Conservation (phyloP, 2,113 vertebrate species). For the Percopsis transmontana region DNA sequence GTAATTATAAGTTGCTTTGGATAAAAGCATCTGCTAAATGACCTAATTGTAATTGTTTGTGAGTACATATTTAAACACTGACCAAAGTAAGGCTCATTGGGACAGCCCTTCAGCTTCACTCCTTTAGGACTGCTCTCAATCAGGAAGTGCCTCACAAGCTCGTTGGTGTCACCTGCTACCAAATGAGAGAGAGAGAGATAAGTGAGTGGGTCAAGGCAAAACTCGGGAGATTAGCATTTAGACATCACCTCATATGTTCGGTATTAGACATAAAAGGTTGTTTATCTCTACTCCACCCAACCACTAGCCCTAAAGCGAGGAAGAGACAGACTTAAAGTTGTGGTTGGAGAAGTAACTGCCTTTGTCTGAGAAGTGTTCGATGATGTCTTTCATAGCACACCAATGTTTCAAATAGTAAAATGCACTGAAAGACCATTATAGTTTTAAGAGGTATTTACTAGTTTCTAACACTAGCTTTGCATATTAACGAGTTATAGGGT, state of each 20-base stretch:
- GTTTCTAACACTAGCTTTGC: too few species aligned
- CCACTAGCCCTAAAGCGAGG: constrained; percentile 8
- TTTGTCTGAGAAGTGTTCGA: neutral
- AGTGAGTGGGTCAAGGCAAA: too few species aligned
- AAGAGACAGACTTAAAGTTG: neutral
- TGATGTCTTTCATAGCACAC: neutral
- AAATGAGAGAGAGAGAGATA: neutral
- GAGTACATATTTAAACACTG: constrained; percentile 45
- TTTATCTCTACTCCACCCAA: neutral
- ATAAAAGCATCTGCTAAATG: too few species aligned
- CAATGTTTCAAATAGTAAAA: neutral
- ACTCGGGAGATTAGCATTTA: constrained; percentile 10
- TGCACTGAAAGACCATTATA: neutral
- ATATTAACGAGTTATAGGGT: too few species aligned
- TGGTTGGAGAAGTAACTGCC: neutral
- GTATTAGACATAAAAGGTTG: constrained; percentile 11
- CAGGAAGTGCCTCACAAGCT: constrained; percentile 96
- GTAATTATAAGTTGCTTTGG: too few species aligned
- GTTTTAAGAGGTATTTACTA: neutral
- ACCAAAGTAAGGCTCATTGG: constrained; percentile 98
- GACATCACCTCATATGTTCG: constrained; percentile 38
- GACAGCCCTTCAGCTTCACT: constrained; percentile 98
- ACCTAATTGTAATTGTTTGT: too few species aligned
- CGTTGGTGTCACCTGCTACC: constrained; percentile 86
- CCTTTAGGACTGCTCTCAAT: constrained; percentile 96